Percentiles rank a stretch among this genome's conserved stretches.
These are phyloP conservation scores for Drosophila meridiana DNA, from an alignment of 2,888 invertebrate species.

Conservation along the genomic window DNA sequence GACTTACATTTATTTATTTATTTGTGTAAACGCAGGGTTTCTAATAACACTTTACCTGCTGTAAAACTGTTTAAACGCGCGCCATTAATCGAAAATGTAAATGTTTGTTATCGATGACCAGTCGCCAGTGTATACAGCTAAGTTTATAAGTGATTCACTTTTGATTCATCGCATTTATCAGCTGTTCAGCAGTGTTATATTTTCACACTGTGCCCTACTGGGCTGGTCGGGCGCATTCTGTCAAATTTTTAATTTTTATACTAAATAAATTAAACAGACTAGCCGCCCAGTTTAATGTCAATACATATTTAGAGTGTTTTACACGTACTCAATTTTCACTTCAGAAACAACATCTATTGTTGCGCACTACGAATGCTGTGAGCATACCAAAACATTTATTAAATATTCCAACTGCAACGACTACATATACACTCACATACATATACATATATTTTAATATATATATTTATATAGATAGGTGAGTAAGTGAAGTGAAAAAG, in stretches of 20 bases:
- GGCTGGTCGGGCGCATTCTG: conserved; percentile 37
- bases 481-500: conserved; percentile 41
- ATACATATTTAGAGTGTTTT: conserved; percentile 6
- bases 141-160: neutral
- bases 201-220: conserved; percentile 31
- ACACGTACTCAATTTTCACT: conserved; percentile 3
- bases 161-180: neutral
- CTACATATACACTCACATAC: conserved; percentile 8
- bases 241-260: conserved; percentile 6
- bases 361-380: neutral
- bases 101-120: conserved; percentile 39
- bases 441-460: neutral
- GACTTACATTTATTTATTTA: neutral
- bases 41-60: neutral
- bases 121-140: neutral
- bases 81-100: neutral
- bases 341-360: conserved; percentile 2
- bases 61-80: neutral
- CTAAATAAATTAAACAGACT: conserved; percentile 1
- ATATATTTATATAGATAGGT: conserved; percentile 21
- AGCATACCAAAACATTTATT: conserved; percentile 8
- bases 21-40: neutral
- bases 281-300: conserved; percentile 38
- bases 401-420: conserved; percentile 12
- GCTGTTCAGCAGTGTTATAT: neutral